phyloP scores from a whole-genome alignment of 1,140 invertebrate species.

The Leptinotarsa texana region DNA sequence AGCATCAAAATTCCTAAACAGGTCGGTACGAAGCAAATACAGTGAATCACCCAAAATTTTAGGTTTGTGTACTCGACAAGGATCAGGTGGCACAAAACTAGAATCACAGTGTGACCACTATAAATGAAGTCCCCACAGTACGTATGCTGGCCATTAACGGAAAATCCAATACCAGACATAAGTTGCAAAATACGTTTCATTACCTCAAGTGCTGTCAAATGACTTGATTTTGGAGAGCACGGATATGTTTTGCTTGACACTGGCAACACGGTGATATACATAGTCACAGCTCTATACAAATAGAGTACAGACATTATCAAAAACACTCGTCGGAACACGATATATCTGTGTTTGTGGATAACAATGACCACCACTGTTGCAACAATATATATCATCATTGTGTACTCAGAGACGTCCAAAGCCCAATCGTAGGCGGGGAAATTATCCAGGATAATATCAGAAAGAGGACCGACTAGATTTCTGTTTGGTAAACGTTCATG shows the following conservation, averaged over 20 bases:
- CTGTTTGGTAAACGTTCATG: conserved; percentile 83
- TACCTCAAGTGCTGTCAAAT: conserved; percentile 64
- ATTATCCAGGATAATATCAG: conserved; percentile 80
- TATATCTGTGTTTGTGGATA: conserved; percentile 85
- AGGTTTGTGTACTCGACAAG: conserved; percentile 85
- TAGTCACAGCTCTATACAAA: conserved; percentile 83
- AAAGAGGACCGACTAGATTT: conserved; percentile 70
- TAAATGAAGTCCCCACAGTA: conserved; percentile 90
- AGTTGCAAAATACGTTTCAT: conserved; percentile 73
- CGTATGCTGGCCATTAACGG: conserved; percentile 87
- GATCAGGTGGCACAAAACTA: conserved; percentile 81
- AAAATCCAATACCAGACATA: conserved; percentile 82
- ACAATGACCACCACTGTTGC: conserved; percentile 74
- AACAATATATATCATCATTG: conserved; percentile 79
- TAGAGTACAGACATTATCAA: conserved; percentile 82
- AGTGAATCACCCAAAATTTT: conserved; percentile 75
- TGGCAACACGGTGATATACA: conserved; percentile 87
- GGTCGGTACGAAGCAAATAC: conserved; percentile 69
- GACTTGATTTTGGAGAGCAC: conserved; percentile 81
- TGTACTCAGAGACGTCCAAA: conserved; percentile 80
- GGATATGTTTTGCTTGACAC: conserved; percentile 79
- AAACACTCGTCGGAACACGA: conserved; percentile 80
- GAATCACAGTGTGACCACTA: conserved; percentile 86
- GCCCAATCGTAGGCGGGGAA: conserved; percentile 74
- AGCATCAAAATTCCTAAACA: conserved; percentile 77